Evolutionary conservation across 1,140 invertebrate genomes (phyloP).

Genomic region (Drosophila kurseongensis): DNA sequence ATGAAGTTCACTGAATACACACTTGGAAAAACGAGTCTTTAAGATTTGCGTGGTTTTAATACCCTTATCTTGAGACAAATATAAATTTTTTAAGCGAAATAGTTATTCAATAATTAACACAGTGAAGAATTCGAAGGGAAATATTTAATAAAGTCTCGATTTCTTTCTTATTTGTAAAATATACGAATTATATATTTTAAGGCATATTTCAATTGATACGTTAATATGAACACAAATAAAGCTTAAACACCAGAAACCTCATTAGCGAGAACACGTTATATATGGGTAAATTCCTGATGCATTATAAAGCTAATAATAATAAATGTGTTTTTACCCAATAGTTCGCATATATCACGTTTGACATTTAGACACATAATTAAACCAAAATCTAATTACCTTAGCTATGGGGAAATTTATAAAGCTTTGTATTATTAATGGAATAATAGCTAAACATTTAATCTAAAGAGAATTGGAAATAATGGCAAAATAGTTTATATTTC

Average conservation of each 20-base stretch:
- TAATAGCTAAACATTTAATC: too few relatives aligned
- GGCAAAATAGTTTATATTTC: too few relatives aligned
- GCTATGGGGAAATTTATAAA: background rate
- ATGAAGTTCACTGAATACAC: slow-evolving; percentile 40
- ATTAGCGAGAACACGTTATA: background rate
- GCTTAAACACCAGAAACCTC: background rate
- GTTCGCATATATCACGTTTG: slow-evolving; percentile 1
- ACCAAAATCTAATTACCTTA: background rate
- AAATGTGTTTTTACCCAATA: background rate
- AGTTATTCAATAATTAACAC: too few relatives aligned
- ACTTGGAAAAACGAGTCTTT: background rate
- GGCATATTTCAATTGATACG: background rate
- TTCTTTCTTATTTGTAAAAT: too few relatives aligned
- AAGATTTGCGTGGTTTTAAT: background rate
- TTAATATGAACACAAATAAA: background rate
- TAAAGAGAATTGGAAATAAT: too few relatives aligned
- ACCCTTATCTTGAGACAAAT: background rate
- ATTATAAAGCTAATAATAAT: background rate
- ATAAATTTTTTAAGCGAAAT: too few relatives aligned
- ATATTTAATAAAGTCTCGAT: too few relatives aligned
- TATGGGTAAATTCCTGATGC: background rate
- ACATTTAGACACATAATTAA: slow-evolving; percentile 1
- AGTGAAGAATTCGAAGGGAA: too few relatives aligned
- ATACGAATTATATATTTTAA: background rate
- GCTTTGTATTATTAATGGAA: too few relatives aligned